Evolutionary conservation across 2,888 invertebrate genomes (phyloP), one percentile per base, ranked within the genome.

Genomic region (Clistopyga incitator): DNA sequence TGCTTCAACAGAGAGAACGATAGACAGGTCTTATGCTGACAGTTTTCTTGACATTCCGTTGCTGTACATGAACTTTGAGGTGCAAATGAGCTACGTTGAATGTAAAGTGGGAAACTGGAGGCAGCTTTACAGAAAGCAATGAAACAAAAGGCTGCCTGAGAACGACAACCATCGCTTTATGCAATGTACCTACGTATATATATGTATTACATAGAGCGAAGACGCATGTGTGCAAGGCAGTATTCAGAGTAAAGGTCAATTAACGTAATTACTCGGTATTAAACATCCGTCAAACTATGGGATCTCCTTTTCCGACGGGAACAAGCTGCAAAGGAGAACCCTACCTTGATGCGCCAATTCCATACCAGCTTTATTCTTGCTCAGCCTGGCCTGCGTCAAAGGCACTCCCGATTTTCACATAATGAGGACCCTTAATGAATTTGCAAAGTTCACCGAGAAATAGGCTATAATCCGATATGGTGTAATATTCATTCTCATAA

Each of bases 41-140:
- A 20, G 61, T 34, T 38, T 47, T 23, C 70, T 78, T 67, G 50
- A 80, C 81, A 84, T 75, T 78, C 29, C 45, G 64, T 74, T 70
- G 38, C 74, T 61, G 25, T 34, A 23, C 74, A 13, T 10, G 74
- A 72, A 84, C 84, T 81, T 84, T 84, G 84, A 84, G 70, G 80
- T 84, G 84, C 78, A 84, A 84, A 84, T 81, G 84, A 78, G 80
- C 78, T 81, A 70, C 64, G 47, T 18, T 59, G 38, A 29, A 80
- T 50, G 76, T 65, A 80, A 72, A 71, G 64, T 47, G 65, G 45
- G 45, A 38, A 54, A 56, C 18, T 34, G 25, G 52, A 61, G 64
- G 45, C 59, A 68, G 34, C 61, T 72, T 80, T 25, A 61, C 54
- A 54, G 56, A 80, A 79, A 76, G 47, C 76, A 61, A 38, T 38